Conservation (phyloP, 2,113 vertebrate genomes). For the Seriola aureovittata region DNA sequence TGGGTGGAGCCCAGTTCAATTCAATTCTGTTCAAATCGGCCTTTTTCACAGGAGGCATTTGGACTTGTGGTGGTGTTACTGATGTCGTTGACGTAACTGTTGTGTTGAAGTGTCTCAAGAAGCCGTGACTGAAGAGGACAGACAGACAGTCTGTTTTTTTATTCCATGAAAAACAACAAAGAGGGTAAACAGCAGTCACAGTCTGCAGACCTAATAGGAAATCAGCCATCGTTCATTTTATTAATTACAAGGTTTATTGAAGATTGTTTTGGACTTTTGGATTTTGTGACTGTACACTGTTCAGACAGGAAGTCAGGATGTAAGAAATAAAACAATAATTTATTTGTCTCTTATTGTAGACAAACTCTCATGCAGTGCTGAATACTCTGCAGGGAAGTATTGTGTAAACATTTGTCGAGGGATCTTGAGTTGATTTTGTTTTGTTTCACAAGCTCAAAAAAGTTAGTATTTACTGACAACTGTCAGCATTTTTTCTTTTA, state of each 20-base stretch:
- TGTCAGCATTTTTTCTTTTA: no score
- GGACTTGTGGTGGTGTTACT: neutral
- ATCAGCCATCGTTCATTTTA: no score
- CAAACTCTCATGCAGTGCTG: no score
- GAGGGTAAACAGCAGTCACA: neutral
- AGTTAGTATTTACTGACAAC: no score
- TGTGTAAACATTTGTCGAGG: no score
- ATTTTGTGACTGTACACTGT: no score
- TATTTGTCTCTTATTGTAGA: no score
- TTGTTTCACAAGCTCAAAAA: no score
- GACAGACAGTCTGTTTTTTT: neutral
- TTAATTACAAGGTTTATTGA: neutral
- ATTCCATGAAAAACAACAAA: neutral
- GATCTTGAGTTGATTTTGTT: no score
- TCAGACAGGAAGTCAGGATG: no score
- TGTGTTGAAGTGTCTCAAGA: neutral
- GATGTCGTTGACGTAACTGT: neutral
- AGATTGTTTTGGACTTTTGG: neutral
- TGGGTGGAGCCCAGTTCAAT: neutral
- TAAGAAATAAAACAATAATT: no score
- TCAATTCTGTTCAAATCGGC: neutral
- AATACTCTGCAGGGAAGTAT: no score
- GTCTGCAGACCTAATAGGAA: neutral
- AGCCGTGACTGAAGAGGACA: neutral
- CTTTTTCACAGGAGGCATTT: neutral